Conservation (phyloP, 37 sponge, comb jelly and placozoan species). For the Tethya wilhelma region DNA sequence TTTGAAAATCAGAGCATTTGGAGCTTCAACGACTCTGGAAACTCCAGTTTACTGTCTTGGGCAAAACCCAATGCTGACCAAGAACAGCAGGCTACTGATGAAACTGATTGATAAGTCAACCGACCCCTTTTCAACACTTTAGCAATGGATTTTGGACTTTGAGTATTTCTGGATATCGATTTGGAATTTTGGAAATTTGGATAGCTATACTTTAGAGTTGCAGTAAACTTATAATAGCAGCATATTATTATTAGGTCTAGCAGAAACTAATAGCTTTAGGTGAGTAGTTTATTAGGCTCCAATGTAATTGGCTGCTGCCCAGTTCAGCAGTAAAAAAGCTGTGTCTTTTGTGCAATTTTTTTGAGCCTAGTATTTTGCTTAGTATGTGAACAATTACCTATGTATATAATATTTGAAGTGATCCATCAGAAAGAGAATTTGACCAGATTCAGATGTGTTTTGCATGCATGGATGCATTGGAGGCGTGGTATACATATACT, state of each 20-base stretch:
- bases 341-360: too few species aligned
- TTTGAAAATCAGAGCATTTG: conserved; percentile 50
- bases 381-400: too few species aligned
- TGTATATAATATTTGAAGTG: too few species aligned
- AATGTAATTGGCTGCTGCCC: too few species aligned
- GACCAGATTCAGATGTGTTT: too few species aligned
- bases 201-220: background rate
- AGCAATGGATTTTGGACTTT: conserved; percentile 22
- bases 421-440: too few species aligned
- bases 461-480: too few species aligned
- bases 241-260: background rate
- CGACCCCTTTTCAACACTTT: background rate
- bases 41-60: conserved; percentile 35
- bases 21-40: conserved; percentile 19
- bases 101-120: background rate
- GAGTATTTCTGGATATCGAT: conserved; percentile 36
- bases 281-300: background rate
- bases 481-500: too few species aligned
- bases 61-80: conserved; percentile 14
- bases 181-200: conserved; percentile 5
- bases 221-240: background rate
- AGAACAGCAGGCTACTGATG: conserved; percentile 10
- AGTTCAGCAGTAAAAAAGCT: too few species aligned
- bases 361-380: too few species aligned
- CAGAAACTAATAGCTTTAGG: background rate